Evolutionary conservation across 2,113 vertebrate genomes (phyloP), one percentile per base, ranked within the genome.

Genomic region (Rafetus swinhoei): DNA sequence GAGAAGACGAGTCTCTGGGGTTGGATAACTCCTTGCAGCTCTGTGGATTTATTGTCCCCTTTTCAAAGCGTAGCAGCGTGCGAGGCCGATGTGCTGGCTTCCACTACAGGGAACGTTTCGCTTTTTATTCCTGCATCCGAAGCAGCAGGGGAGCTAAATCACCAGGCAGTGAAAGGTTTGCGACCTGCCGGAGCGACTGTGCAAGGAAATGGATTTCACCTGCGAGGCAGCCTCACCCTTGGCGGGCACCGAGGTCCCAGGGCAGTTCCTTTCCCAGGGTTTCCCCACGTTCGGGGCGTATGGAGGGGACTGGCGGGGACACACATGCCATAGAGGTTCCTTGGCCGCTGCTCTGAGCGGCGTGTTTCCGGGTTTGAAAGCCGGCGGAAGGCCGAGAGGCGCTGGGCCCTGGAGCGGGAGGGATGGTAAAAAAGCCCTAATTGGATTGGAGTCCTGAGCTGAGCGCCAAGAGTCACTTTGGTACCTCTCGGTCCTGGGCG

Each of bases 1-100:
- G 32, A 80, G 87, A 90, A 92, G 96, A 94, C 88, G 94, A 97
- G 90, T 92, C 93, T 84, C 19, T 83, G 84, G 9, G 85, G 81
- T 92, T 62, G 56, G 85, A 91, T 90, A 86, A 52, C 69, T 86
- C 76, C 72, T 91, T 86, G 93, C 77, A 90, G 77, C 79, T 91
- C 92, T 77, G 87, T 10, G 93, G 94, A 97, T 95, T 96, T 97
- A 95, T 89, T 81, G 89, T 79, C 87, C 79, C 88, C 95, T 94
- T 92, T 95, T 91, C 50, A 93, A 96, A 93, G 91, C 92, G 88
- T 92, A 95, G 91, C 92, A 92, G 69, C 84, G 92, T 55, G 32
- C 13, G 45, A 96, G 94, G 86, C 92, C 90, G 32, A 52, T 27
- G 90, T 13, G 32, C 85, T 39, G 80, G 39, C 90, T 94, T 55